Conservation (phyloP, 1,140 invertebrate species). For the Ceratitis capitata region DNA sequence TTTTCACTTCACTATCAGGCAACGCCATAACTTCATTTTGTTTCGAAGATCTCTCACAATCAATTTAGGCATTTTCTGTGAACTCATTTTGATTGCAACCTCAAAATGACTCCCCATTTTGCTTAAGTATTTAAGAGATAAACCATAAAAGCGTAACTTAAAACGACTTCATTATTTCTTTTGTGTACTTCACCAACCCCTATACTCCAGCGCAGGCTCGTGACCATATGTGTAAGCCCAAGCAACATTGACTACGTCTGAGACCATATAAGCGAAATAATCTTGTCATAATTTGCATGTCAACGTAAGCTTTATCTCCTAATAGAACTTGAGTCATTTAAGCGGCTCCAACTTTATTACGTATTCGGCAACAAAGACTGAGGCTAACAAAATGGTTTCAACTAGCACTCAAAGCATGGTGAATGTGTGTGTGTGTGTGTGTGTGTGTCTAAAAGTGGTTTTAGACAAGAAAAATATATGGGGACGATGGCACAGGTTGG, state of each 20-base stretch:
- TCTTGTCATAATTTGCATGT: conserved; percentile 38
- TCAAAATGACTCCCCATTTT: no score
- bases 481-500: not conserved
- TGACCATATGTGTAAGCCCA: not conserved
- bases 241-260: not conserved
- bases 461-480: not conserved
- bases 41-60: no score
- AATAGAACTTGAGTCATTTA: conserved; percentile 33
- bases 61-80: no score
- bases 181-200: no score
- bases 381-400: not conserved
- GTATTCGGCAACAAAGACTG: not conserved
- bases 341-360: conserved; percentile 30
- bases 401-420: not conserved
- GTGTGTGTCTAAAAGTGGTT: not conserved
- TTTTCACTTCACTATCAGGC: no score
- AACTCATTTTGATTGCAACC: no score
- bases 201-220: no score
- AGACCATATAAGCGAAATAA: conserved; percentile 26
- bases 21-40: no score
- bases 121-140: no score
- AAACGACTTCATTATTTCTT: not conserved
- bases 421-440: not conserved
- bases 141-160: no score
- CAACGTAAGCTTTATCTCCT: conserved; percentile 21